A percentile compares a stretch with the other conserved stretches of the same genome.
These are phyloP conservation scores for Microplitis deprimator DNA, from an alignment of 2,888 invertebrate genomes.

Conservation along the genomic window DNA sequence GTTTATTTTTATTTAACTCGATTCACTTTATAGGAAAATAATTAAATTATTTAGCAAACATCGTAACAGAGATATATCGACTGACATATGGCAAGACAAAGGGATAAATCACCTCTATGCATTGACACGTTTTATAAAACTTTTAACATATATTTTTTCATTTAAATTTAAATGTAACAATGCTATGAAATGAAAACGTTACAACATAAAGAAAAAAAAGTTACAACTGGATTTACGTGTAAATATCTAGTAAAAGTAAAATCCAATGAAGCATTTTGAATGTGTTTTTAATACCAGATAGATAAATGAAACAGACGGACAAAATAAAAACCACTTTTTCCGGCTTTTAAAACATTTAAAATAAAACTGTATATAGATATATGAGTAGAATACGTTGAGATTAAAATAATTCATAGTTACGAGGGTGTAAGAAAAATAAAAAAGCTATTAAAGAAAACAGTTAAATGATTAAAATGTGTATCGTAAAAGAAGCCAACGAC, in stretches of 20 bases:
- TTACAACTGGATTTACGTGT: neutral
- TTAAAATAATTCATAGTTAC: neutral
- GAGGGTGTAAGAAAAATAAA: slow-evolving; percentile 4
- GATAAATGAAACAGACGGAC: neutral
- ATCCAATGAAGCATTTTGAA: neutral
- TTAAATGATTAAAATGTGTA: neutral
- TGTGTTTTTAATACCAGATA: neutral
- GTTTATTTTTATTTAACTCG: neutral
- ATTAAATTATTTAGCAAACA: neutral
- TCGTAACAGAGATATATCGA: neutral
- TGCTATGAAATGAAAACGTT: neutral
- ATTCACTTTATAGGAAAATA: neutral
- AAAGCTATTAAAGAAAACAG: slow-evolving; percentile 1
- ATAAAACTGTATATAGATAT: no score
- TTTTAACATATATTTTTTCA: neutral
- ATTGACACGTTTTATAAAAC: neutral
- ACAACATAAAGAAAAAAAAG: neutral
- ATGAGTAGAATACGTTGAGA: neutral
- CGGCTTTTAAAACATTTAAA: neutral
- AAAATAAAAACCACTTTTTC: neutral
- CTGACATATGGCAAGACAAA: neutral
- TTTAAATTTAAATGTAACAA: neutral
- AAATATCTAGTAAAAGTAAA: neutral
- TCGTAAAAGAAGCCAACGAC: neutral
- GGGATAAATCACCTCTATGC: neutral